These are phyloP conservation scores for Tragopan temminckii DNA, from an alignment of 2,797 vertebrate genomes.

Conservation along the genomic window DNA sequence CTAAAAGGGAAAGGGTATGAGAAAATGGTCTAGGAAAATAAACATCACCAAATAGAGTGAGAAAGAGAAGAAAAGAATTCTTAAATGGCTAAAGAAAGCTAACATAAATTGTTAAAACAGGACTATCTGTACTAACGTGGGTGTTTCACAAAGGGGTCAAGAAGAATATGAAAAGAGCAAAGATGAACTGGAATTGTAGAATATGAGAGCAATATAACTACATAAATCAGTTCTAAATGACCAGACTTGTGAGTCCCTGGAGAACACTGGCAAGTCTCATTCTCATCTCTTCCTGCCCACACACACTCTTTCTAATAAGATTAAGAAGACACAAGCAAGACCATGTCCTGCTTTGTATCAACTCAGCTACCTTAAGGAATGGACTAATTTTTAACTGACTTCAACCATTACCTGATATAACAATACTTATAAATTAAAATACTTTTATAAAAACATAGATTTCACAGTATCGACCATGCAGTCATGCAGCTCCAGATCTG, in stretches of 20 bases:
- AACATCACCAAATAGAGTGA: not conserved
- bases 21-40: conserved; percentile 51
- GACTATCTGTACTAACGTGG: conserved; percentile 57
- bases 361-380: not conserved
- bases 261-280: conserved; percentile 48
- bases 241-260: conserved; percentile 53
- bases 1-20: conserved; percentile 38
- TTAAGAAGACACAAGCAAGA: conserved; percentile 22
- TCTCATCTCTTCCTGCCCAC: conserved; percentile 41
- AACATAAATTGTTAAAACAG: conserved; percentile 40
- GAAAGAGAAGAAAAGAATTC: not conserved
- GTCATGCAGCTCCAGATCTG: not conserved
- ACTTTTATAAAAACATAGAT: not conserved
- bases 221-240: conserved; percentile 75
- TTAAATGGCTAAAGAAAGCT: conserved; percentile 41
- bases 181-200: conserved; percentile 62
- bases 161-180: conserved; percentile 70
- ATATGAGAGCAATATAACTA: conserved; percentile 52
- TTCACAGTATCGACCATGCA: not conserved
- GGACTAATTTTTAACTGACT: not conserved
- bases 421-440: not conserved
- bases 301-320: conserved; percentile 56
- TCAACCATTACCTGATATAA: not conserved
- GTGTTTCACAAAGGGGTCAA: conserved; percentile 58
- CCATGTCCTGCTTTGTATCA: not conserved